Base-by-base conservation (phyloP, 1,140 invertebrate species). In the Hycleus phaleratus region DNA sequence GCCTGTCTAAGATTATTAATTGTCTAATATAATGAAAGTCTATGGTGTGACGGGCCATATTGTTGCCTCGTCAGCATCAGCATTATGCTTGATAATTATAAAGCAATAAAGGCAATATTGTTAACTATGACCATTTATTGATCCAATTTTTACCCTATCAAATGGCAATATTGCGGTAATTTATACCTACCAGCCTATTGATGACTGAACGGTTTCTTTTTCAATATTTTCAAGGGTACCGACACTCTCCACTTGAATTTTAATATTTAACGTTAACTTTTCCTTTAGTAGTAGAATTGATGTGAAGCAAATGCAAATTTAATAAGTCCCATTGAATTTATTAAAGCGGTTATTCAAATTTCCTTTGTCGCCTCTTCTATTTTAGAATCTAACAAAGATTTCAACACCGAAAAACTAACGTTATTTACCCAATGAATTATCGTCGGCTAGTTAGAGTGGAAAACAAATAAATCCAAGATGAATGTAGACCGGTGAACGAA, bases 291-390 rank as follows among this genome's bases (percentile, higher is more conserved):
- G 51, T 45, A 53, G 42, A 26, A 53, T 46, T 46, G 42, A 53
- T 40, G 46, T 53, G 42, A 44, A 25, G 42, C 51, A 53, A 26
- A 53, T 53, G 51, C 50, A 52, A 52, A 52, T 52, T 52, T 52
- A 43, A 43, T 43, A 24, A 52, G 42, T 26, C 49, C 38, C 49
- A 52, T 45, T 53, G 51, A 53, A 53, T 53, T 45, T 45, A 53
- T 53, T 53, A 53, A 53, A 53, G 38, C 42, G 24, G 26, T 38
- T 32, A 53, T 45, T 39, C 45, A 53, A 32, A 32, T 7, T 32
- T 32, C 32, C 32, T 32, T 32, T 32, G 32, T 32, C 32, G 4
- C 4, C 32, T 32, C 32, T 4, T 32, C 32, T 32, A 4, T 32
- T 18, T 18, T 18, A 18, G 18, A 1, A 32, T 32, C 7, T 32